Evolutionary conservation across 2,888 invertebrate genomes (phyloP), one percentile per base, ranked within the genome.

Genomic region (Eupithecia inturbata): DNA sequence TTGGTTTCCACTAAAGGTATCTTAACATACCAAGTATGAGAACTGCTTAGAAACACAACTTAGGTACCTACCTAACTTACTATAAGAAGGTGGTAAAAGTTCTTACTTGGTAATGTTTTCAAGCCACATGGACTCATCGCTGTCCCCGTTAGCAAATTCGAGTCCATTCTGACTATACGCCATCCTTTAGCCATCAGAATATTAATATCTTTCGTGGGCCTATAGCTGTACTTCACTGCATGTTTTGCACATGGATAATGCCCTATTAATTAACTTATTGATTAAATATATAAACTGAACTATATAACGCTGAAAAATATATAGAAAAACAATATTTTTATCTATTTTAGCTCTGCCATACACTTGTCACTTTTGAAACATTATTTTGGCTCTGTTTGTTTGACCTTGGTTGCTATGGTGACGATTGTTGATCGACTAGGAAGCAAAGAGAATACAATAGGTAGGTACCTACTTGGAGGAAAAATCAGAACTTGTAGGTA

Each of bases 371-470:
- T 93, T 93, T 93, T 89, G 90, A 92, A 91, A 89, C 88, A 90
- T 89, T 87, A 86, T 91, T 88, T 91, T 91, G 89, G 86, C 90
- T 91, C 89, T 93, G 92, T 93, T 92, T 94, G 94, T 93, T 94
- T 93, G 92, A 92, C 92, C 92, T 93, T 93, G 92, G 94, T 94
- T 87, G 81, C 89, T 82, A 90, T 90, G 78, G 87, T 76, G 77
- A 89, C 88, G 10, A 39, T 39, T 10, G 12, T 39, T 39, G 4
- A 39, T 39, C 3, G 39, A 39, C 0, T 36, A 4, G 31, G 31
- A 31, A 31, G 31, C 31, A 31, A 36, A 9, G 33, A 9, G 36
- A 9, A 36, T 36, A 31, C 31, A 31, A 31, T 31, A 31, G 31
- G n/a, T n/a, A n/a, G n/a, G n/a, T n/a, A n/a, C n/a, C n/a, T n/a